Evolutionary conservation across 2,888 invertebrate species (phyloP).

Genomic region (Zaprionus obscuricornis): DNA sequence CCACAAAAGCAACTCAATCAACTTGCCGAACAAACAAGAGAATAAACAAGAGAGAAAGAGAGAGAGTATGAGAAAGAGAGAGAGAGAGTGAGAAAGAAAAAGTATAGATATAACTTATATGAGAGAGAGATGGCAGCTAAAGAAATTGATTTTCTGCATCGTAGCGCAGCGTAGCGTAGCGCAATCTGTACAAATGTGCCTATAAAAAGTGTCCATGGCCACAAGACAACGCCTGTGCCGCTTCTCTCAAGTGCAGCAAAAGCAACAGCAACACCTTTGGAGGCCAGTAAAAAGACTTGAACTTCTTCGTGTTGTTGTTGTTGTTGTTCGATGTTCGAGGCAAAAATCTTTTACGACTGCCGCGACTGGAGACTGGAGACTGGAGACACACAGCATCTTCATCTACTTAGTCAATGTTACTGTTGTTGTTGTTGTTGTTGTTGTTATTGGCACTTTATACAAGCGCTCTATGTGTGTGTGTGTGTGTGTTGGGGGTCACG

Average conservation of each 20-base stretch:
- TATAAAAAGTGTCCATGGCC: constrained; percentile 67
- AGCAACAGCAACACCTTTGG: constrained; percentile 6
- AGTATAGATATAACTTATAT: not conserved
- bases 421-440: constrained; percentile 18
- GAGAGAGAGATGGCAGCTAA: constrained; percentile 33
- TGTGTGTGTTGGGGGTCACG: constrained; percentile 81
- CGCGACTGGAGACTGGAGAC: constrained; percentile 25
- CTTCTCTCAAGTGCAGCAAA: constrained; percentile 46
- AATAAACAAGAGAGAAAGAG: not conserved
- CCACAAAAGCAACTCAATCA: constrained; percentile 43
- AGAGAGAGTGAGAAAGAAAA: constrained; percentile 14
- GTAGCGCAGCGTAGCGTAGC: constrained; percentile 34
- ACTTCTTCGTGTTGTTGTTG: constrained; percentile 18
- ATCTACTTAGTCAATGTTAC: constrained; percentile 32
- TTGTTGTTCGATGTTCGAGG: not conserved
- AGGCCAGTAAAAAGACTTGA: constrained; percentile 3
- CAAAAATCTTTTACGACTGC: constrained; percentile 53
- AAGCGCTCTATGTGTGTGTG: no score
- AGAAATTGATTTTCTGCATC: constrained; percentile 69
- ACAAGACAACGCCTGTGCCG: constrained; percentile 35
- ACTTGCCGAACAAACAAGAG: constrained; percentile 26
- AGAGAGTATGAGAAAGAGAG: not conserved
- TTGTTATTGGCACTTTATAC: constrained; percentile 41
- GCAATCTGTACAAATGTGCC: constrained; percentile 61
- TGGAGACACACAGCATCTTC: constrained; percentile 40